Conservation (phyloP, 2,888 invertebrate species). For the Drosophila lacicola region DNA sequence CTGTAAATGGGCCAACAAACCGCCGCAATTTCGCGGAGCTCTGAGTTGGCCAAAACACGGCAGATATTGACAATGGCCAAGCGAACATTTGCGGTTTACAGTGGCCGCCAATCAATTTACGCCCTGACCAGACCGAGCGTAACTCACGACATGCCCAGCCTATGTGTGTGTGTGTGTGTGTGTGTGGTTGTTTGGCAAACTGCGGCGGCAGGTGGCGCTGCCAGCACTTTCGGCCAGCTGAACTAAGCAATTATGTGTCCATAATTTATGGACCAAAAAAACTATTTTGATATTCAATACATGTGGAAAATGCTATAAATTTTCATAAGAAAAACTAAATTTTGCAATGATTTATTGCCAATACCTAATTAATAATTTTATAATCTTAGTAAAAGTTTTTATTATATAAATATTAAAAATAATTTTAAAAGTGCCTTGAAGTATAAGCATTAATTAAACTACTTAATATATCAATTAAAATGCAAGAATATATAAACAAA, state of each 20-base stretch:
- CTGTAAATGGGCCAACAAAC: slow-evolving; percentile 30
- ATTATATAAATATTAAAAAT: no score
- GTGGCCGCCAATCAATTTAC: slow-evolving; percentile 58
- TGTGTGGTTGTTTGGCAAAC: slow-evolving; percentile 20
- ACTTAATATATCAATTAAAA: no score
- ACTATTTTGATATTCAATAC: not conserved
- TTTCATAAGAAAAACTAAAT: not conserved
- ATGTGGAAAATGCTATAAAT: no score
- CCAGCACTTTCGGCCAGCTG: slow-evolving; percentile 12
- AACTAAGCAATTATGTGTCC: slow-evolving; percentile 12
- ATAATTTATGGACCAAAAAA: slow-evolving; percentile 8
- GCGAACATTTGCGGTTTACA: slow-evolving; percentile 57
- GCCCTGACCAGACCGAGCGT: slow-evolving; percentile 36
- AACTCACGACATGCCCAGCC: slow-evolving; percentile 47
- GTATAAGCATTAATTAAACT: no score
- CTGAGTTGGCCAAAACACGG: slow-evolving; percentile 7
- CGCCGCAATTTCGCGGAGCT: slow-evolving; percentile 6
- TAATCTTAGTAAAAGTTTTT: no score
- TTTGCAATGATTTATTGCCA: no score
- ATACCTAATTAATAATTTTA: no score
- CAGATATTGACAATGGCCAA: slow-evolving; percentile 19
- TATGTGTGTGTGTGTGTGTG: not conserved
- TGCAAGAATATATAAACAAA: no score
- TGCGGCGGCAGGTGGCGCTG: slow-evolving; percentile 20
- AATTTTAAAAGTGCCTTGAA: no score